Conservation (phyloP, 2,113 vertebrate genomes). For the Aptenodytes patagonicus region DNA sequence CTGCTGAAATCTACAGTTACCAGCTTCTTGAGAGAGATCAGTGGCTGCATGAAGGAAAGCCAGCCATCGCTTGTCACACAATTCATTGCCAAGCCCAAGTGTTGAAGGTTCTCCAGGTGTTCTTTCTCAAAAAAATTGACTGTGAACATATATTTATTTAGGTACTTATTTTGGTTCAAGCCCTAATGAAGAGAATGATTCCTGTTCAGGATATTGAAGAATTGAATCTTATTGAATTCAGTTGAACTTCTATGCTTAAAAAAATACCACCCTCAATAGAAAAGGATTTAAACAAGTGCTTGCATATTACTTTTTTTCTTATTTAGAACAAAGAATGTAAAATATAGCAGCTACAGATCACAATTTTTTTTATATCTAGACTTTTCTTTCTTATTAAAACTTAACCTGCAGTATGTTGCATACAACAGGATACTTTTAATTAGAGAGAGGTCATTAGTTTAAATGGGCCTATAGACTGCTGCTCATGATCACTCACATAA, state of each 20-base stretch:
- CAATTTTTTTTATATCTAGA: background rate
- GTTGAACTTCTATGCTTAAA: background rate
- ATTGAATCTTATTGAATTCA: background rate
- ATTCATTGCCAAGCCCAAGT: conserved; percentile 55
- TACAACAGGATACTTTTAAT: background rate
- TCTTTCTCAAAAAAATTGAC: conserved; percentile 30
- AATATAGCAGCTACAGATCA: background rate
- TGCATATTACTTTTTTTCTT: background rate
- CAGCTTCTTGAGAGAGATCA: conserved; percentile 43
- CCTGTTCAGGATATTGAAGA: background rate
- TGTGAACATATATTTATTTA: background rate
- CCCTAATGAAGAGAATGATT: background rate
- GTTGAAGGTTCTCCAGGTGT: conserved; percentile 30
- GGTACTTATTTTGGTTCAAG: background rate
- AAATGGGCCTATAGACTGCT: background rate
- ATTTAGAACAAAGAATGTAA: background rate
- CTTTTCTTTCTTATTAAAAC: background rate
- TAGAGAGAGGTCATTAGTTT: background rate
- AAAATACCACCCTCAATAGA: background rate
- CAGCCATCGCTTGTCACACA: conserved; percentile 46
- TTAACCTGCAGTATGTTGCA: background rate
- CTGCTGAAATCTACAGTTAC: conserved; percentile 55
- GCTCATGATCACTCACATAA: background rate
- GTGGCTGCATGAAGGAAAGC: conserved; percentile 34
- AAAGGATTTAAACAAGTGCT: background rate